A percentile compares a stretch with the other conserved stretches of the same genome.
These are phyloP conservation scores for Mamestra brassicae DNA, from an alignment of 2,888 invertebrate genomes.

Conservation along the genomic window DNA sequence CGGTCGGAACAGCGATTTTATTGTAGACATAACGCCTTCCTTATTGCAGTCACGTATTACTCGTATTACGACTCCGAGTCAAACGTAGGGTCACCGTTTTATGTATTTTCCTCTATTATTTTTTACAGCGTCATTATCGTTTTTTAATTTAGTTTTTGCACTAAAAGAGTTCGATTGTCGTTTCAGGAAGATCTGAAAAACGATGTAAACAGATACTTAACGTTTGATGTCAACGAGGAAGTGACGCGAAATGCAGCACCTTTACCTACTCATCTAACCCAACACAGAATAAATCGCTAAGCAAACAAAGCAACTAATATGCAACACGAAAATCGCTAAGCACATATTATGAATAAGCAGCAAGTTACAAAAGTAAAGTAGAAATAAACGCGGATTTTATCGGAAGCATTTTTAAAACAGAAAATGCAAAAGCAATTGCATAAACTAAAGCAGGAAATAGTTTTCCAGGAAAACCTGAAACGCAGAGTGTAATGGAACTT, in stretches of 20 bases:
- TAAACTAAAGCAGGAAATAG: slow-evolving; percentile 37
- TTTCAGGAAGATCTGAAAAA: slow-evolving; percentile 48
- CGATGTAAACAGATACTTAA: slow-evolving; percentile 34
- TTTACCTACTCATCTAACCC: neutral
- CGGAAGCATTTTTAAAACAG: slow-evolving; percentile 21
- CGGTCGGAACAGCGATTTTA: slow-evolving; percentile 65
- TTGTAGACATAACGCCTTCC: slow-evolving; percentile 67
- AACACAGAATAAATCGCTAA: slow-evolving; percentile 26
- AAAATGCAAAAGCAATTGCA: slow-evolving; percentile 41
- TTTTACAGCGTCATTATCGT: slow-evolving; percentile 40
- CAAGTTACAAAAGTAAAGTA: slow-evolving; percentile 8
- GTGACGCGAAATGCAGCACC: slow-evolving; percentile 4
- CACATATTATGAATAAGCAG: slow-evolving; percentile 2
- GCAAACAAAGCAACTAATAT: slow-evolving; percentile 12
- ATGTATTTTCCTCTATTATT: slow-evolving; percentile 61
- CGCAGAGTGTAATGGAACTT: slow-evolving; percentile 31
- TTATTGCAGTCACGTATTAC: slow-evolving; percentile 71
- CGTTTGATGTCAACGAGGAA: slow-evolving; percentile 37
- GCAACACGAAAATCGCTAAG: slow-evolving; percentile 35
- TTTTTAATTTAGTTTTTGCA: slow-evolving; percentile 45
- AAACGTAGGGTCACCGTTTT: slow-evolving; percentile 67
- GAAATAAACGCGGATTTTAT: slow-evolving; percentile 15
- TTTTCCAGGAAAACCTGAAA: slow-evolving; percentile 39
- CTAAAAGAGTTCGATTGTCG: slow-evolving; percentile 34
- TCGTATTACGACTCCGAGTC: slow-evolving; percentile 60